Evolutionary conservation across 92 coral and sea anemone genomes (phyloP).

Genomic region (Epizoanthus fatuus): DNA sequence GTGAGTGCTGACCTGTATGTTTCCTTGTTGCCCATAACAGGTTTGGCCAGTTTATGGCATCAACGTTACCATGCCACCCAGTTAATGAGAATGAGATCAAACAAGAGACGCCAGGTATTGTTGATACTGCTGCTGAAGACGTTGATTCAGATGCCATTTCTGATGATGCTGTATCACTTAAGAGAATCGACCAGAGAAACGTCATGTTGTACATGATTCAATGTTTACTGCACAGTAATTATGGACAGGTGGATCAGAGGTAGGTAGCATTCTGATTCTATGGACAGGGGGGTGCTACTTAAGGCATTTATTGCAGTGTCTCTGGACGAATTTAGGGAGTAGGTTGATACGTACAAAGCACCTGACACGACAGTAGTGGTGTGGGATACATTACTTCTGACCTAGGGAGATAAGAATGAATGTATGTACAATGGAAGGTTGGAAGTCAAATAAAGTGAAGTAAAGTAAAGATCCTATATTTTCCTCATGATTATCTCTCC

Average conservation of each 20-base stretch:
- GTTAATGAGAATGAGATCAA: conserved; percentile 74
- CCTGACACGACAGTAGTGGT: too few species aligned
- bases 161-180: conserved; percentile 61
- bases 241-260: conserved; percentile 90
- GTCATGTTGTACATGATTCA: conserved; percentile 83
- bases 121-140: neutral
- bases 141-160: neutral
- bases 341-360: too few species aligned
- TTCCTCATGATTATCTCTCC: too few species aligned
- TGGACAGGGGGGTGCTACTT: too few species aligned
- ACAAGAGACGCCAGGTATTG: conserved; percentile 35
- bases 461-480: too few species aligned
- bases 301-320: neutral
- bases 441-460: too few species aligned
- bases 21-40: conserved; percentile 33
- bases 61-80: conserved; percentile 71
- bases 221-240: conserved; percentile 81
- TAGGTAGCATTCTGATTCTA: conserved; percentile 5
- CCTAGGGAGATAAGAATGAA: too few species aligned
- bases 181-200: conserved; percentile 86
- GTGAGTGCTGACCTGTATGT: neutral
- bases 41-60: conserved; percentile 95
- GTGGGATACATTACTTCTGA: too few species aligned
- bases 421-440: too few species aligned
- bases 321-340: neutral